Evolutionary conservation across 1,140 invertebrate genomes (phyloP), one percentile per base, ranked within the genome.

Genomic region (Ceratoteleas bidentatus): DNA sequence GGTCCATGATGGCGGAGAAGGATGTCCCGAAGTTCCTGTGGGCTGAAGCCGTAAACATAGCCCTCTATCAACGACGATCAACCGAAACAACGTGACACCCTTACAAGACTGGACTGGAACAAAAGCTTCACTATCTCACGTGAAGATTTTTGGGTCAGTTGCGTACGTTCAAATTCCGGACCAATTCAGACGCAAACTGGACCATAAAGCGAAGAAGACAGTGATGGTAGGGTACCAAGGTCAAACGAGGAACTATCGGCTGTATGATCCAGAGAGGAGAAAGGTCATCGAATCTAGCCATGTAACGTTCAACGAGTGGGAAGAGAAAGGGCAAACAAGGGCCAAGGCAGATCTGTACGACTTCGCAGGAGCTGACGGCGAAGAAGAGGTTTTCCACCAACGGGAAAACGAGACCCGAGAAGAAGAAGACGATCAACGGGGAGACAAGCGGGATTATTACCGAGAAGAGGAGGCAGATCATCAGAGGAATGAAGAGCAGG

Each of bases 1-100:
- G 89, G 8, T 78, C 87, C 10, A 89, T 93, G 88, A 14, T 92
- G 9, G 32, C 82, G 16, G 74, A 83, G 7, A 77, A 85, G 34
- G 64, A 88, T 15, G 52, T 93, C 16, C 83, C 86, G 10, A 66
- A 84, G 13, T 57, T 78, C 0, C 83, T 92, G n/a, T 93, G 90
- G 92, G 89, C 87, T 3, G 92, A 93, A 86, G 91, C 92, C 7
- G 76, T 91, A 0, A 83, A 85, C 50, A 92, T 88, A 6, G 88
- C 88, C 0, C 80, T 84, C 0, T 89, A 91, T 57, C 47, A 68
- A 43, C 74, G 54, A 57, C 36, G 5, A 52, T 56, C 40, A 83
- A 56, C 24, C 65, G 64, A 13, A 50, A 85, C 83, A 87, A 85
- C 76, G 4, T 53, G 40, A 87, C 85, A 57, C 87, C 87, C 8